phyloP scores from a whole-genome alignment of 2,113 vertebrate species.

The Nibea albiflora region DNA sequence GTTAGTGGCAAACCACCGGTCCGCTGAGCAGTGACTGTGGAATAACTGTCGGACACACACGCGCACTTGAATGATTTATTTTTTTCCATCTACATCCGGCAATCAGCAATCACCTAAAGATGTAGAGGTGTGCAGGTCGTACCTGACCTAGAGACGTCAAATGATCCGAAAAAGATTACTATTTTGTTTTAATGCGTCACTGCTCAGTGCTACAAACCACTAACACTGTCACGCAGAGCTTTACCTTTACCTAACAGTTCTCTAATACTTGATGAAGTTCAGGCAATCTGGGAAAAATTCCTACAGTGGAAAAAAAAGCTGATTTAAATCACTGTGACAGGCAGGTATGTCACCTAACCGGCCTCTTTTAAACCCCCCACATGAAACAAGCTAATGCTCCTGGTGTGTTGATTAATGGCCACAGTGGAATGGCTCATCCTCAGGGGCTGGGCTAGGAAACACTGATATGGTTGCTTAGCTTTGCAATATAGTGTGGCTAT shows the following conservation, averaged over 20 bases:
- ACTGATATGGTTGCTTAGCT: slow-evolving; percentile 35
- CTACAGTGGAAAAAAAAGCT: not conserved
- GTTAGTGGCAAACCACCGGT: slow-evolving; percentile 68
- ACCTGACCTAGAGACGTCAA: slow-evolving; percentile 7
- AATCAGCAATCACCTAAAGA: slow-evolving; percentile 52
- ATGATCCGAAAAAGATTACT: not conserved
- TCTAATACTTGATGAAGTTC: not conserved
- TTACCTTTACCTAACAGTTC: not conserved
- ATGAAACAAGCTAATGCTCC: slow-evolving; percentile 48
- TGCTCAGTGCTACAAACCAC: not conserved
- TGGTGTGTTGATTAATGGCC: slow-evolving; percentile 69
- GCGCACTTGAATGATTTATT: slow-evolving; percentile 42
- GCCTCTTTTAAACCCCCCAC: slow-evolving; percentile 13
- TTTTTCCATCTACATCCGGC: slow-evolving; percentile 50
- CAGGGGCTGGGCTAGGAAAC: slow-evolving; percentile 25
- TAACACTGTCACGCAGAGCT: not conserved
- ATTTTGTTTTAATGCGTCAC: not conserved
- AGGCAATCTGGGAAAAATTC: not conserved
- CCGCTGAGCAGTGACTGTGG: slow-evolving; percentile 57
- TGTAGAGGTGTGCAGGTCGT: slow-evolving; percentile 30
- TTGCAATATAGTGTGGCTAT: slow-evolving; percentile 27
- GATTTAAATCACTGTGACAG: slow-evolving; percentile 34
- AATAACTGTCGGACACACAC: slow-evolving; percentile 56
- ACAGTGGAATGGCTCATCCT: slow-evolving; percentile 36
- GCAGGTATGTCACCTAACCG: slow-evolving; percentile 34